Percentiles rank a stretch among this genome's conserved stretches.
Conservation (phyloP, 1,140 invertebrate species). For the Lucilia cuprina region DNA sequence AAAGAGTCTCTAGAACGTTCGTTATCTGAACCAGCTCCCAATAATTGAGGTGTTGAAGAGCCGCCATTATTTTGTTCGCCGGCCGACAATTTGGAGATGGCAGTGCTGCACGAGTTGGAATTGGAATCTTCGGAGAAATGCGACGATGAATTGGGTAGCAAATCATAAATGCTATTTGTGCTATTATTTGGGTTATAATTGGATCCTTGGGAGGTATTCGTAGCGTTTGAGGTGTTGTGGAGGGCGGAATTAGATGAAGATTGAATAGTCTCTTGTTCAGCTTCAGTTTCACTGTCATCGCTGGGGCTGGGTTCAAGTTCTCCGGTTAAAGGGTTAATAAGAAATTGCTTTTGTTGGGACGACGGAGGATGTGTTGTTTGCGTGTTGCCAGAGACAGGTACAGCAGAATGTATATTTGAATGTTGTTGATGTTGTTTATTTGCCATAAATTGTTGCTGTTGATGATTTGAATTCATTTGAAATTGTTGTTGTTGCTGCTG, state of each 20-base stretch:
- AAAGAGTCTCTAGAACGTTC: constrained; percentile 57
- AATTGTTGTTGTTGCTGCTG: constrained; percentile 42
- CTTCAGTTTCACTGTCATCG: constrained; percentile 67
- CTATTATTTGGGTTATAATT: constrained; percentile 19
- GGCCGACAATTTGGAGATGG: constrained; percentile 61
- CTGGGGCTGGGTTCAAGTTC: constrained; percentile 82
- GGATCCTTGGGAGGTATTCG: background rate
- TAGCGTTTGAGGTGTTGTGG: background rate
- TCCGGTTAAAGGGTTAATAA: constrained; percentile 88
- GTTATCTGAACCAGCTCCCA: constrained; percentile 63
- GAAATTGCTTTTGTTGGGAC: constrained; percentile 72
- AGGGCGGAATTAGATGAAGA: background rate
- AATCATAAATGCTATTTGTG: constrained; percentile 59
- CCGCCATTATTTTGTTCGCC: constrained; percentile 51
- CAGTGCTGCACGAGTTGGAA: constrained; percentile 61
- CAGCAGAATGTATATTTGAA: background rate
- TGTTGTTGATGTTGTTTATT: constrained; percentile 36
- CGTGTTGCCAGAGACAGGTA: background rate
- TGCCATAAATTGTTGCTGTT: constrained; percentile 38
- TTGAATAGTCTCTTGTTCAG: constrained; percentile 51
- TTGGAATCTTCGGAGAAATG: constrained; percentile 69
- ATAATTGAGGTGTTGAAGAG: background rate
- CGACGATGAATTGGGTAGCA: constrained; percentile 64
- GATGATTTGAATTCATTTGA: constrained; percentile 35
- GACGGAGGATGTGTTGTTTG: background rate